Percentiles rank a stretch among this genome's conserved stretches.
These are phyloP conservation scores for Erebia epiphron DNA, from an alignment of 2,888 invertebrate genomes.

Conservation along the genomic window DNA sequence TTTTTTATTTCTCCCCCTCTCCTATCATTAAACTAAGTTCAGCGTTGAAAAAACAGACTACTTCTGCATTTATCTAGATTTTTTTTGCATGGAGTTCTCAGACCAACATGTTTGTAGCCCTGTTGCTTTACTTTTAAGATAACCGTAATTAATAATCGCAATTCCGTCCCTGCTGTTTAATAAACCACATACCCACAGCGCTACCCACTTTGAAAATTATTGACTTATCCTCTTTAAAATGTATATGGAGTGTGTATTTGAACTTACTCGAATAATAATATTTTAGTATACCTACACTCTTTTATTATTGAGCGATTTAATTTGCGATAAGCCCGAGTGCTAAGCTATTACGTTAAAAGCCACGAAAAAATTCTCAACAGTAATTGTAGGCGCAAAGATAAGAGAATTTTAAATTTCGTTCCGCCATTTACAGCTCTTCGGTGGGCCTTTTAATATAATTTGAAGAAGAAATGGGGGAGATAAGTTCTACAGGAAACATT, in stretches of 20 bases:
- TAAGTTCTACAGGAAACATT: neutral
- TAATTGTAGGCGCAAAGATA: conserved; percentile 29
- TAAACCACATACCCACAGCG: neutral
- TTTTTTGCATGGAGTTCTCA: no score
- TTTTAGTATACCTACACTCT: neutral
- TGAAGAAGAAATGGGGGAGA: conserved; percentile 8
- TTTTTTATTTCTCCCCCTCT: no score
- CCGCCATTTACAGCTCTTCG: conserved; percentile 23
- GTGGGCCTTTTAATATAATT: conserved; percentile 21
- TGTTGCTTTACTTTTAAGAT: no score
- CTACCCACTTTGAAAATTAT: neutral
- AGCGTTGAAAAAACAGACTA: no score
- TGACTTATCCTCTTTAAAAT: no score
- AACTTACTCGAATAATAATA: neutral
- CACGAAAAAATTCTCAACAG: conserved; percentile 23
- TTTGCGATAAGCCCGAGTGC: conserved; percentile 25
- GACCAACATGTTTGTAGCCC: no score
- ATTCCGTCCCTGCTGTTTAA: no score
- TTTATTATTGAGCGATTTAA: conserved; percentile 1
- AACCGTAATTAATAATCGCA: no score
- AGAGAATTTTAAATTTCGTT: conserved; percentile 32
- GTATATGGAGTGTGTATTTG: no score
- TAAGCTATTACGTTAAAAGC: conserved; percentile 28
- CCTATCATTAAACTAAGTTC: no score
- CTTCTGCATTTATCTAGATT: no score